Base-by-base conservation (phyloP, 2,797 vertebrate genomes). In the Neoniphon sammara region DNA sequence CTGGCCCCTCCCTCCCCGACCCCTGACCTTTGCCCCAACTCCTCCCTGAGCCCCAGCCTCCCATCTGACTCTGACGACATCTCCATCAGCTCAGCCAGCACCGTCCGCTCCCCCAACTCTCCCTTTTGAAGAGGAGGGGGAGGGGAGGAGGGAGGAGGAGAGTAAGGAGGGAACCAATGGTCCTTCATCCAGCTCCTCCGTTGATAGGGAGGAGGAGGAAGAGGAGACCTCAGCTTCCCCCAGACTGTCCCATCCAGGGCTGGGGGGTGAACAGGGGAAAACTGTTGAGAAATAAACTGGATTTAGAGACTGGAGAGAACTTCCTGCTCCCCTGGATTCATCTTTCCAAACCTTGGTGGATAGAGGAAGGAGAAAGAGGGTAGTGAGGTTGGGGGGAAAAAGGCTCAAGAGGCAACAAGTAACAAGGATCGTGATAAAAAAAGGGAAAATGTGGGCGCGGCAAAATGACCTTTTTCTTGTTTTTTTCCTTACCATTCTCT, bases 71-170 rank as follows among this genome's bases (percentile, higher is more conserved):
- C 93, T 70, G 91, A 92, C 75, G 90, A 93, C 85, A 85, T 93
- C 90, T 91, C 92, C 93, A 95, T 96, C 89, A 95, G 95, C 94
- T 97, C 96, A 81, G 96, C 94, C 25, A 96, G 96, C 93, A 96
- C 94, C 87, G 91, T 94, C 92, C 93, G 89, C 95, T 97, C 96
- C 93, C 95, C 96, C 88, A 94, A 90, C 91, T 97, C 96, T 18
- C 95, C 95, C 91, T 96, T 96, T 94, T 96, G 87, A 75, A 94
- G 92, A 70, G 70, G 63, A 76, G 39, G 74, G 0, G 17, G 77
- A 61, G 72, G 58, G 36, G 66, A 64, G 49, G 54, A 57, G 64
- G 66, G 56, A 76, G 60, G 56, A 64, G 67, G 71, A 15, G 52
- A 0, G 3, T 65, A 52, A 75, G 39, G 59, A 34, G 25, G 30